Base-by-base conservation (phyloP, 1,140 invertebrate species). In the Penaeus indicus region DNA sequence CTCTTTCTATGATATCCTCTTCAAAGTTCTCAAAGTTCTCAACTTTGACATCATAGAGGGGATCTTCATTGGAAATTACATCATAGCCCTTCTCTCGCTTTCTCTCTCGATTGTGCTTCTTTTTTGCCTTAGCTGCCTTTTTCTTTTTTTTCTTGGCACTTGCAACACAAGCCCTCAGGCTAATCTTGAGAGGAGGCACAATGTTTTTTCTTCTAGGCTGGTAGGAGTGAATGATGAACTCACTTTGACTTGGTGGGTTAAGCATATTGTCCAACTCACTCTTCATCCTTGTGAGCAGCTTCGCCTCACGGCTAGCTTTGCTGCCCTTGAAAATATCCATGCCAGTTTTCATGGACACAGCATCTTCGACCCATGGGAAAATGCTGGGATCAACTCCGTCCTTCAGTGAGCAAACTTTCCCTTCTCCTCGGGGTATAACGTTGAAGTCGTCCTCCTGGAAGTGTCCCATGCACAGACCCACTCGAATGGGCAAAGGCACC, bases 1-100 rank as follows among this genome's bases (percentile, higher is more conserved):
- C 47, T 61, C n/a, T 60, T 80, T 80, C 78, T n/a, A 60, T 47
- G 7, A 80, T n/a, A n/a, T 80, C 78, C 4, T 38, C 78, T 19
- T 80, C 78, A 61, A 47, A 80, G 78, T 80, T 80, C 61, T 80
- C 78, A 61, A 47, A 80, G 78, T 60, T 80, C 13, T 80, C 78
- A 27, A 80, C 61, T 80, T 80, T 80, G 27, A 80, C 22, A 61
- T 80, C 78, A 80, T 80, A 80, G 3, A 80, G 4, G 32, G n/a
- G 61, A 19, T 80, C 78, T 80, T 80, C 78, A 61, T 61, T 80
- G 47, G 18, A 80, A 61, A 19, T 80, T 3, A 60, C 54, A 60
- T 7, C 38, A 60, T 16, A 7, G 25, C n/a, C 7, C 19, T 80
- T 80, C 47, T 80, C 61, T 13, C 25, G 54, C 3, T 80, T 60